Evolutionary conservation across 2,888 invertebrate species (phyloP), one percentile per base, ranked within the genome.

Genomic region (Acronicta alni): DNA sequence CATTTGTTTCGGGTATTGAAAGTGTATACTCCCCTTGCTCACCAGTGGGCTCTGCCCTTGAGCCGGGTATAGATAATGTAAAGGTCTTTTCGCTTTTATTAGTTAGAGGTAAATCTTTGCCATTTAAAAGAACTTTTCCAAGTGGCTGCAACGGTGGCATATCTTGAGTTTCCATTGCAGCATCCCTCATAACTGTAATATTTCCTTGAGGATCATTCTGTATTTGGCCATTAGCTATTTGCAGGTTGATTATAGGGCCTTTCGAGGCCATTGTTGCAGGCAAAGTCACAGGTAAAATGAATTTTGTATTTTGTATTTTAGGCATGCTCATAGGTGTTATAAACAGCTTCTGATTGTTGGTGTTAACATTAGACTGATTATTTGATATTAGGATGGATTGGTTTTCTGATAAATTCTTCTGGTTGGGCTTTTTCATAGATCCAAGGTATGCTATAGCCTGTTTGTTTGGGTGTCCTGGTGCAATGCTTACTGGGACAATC

Each of bases 151-250:
- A 60, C 0, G 94, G 93, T 9, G 94, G 93, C 82, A 94, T 85
- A 26, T 94, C 94, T 16, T 89, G 81, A 0, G 86, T 54, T 26
- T 91, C 91, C 59, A 89, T 78, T 3, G 73, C 81, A 41, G 89
- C 81, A 66, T 95, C 95, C 73, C 95, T 89, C 93, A 95, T 95
- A 53, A 96, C 95, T 55, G 96, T 96, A 44, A 96, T 95, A 45
- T 95, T 95, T 15, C 95, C 95, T 80, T 95, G 95, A 23, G 92
- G 94, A 75, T 96, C 96, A 75, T 95, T 94, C 75, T 95, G 95
- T 61, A 96, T 90, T 82, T 95, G 95, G 4, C 95, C 96, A 85
- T 96, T 96, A 18, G 95, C 95, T 80, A 96, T 96, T 90, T 96
- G 96, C 60, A 96, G 90, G 85, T 96, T 96, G 60, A 96, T 95